phyloP scores from a whole-genome alignment of 2,888 invertebrate genomes.

The Sesamia inferens region DNA sequence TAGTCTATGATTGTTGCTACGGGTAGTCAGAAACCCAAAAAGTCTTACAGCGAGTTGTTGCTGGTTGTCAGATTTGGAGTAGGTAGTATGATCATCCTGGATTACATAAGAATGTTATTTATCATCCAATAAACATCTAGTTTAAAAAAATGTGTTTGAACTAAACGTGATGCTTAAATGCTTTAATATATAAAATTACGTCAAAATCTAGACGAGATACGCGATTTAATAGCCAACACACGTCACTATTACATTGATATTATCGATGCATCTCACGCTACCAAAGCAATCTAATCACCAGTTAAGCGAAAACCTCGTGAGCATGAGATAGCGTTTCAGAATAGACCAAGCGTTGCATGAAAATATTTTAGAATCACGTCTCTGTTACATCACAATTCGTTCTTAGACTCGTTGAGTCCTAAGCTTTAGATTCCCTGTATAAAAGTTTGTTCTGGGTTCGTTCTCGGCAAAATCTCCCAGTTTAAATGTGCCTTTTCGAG shows the following conservation, averaged over 20 bases:
- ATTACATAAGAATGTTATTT: neutral
- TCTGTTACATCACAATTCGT: slow-evolving; percentile 39
- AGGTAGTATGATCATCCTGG: neutral
- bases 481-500: slow-evolving; percentile 46
- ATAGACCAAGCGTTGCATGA: slow-evolving; percentile 25
- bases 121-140: neutral
- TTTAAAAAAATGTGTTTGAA: too few species aligned
- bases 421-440: slow-evolving; percentile 44
- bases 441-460: slow-evolving; percentile 39
- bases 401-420: slow-evolving; percentile 30
- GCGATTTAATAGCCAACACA: slow-evolving; percentile 4
- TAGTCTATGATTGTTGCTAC: neutral
- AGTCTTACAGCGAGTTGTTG: neutral
- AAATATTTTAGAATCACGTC: slow-evolving; percentile 48
- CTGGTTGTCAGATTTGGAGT: too few species aligned
- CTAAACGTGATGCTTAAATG: neutral
- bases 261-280: slow-evolving; percentile 20
- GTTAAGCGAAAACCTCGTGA: slow-evolving; percentile 19
- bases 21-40: neutral
- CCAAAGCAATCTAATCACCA: slow-evolving; percentile 26
- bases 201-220: neutral
- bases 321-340: slow-evolving; percentile 37
- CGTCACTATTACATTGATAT: slow-evolving; percentile 5
- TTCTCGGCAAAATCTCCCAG: slow-evolving; percentile 39
- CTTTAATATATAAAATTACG: neutral